Base-by-base conservation (phyloP, 2,888 invertebrate species). In the Quadriops clusia region DNA sequence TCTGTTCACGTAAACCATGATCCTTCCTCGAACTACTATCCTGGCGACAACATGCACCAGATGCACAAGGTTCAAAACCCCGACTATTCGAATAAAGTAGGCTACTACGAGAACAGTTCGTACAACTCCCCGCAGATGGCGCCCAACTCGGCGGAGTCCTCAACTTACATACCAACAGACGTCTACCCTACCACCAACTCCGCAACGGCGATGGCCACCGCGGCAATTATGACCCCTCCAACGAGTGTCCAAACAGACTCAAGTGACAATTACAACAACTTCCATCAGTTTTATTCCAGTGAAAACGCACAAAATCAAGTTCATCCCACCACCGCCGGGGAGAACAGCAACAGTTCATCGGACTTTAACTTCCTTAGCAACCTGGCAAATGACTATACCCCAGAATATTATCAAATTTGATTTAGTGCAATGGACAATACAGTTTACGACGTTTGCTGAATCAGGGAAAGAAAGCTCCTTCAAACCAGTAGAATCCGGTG, bases 321-420 rank as follows among this genome's bases (percentile, higher is more conserved):
- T 41, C 48, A 58, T 22, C 54, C 62, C 21, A 58, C 72, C 12
- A 74, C 79, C 27, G 84, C 71, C 10, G 75, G 80, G 28, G 85
- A 86, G 49, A 85, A 85, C 61, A 85, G 84, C 47, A 87, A 86
- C 58, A 85, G 84, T 56, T 87, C 87, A n/a, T 86, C 89, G 16
- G 90, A 90, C 61, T 90, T 90, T 63, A 90, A 90, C 61, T 91
- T 91, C 59, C 70, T 91, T 40, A 86, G 87, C 63, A 90, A 85
- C 58, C 67, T 90, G 53, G 86, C 89, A 40, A 90, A 87, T 58
- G 90, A 90, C 58, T 90, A 89, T 58, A 85, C 84, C 11, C 89
- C 89, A 5, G 90, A 91, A 60, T 90, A 90, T 60, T 90, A 90
- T 56, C 74, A 76, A 58, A 70, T 76, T 56, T 75, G 74, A 60